A percentile compares a stretch with the other conserved stretches of the same genome.
Conservation (phyloP, 2,113 vertebrate species). For the Pavo muticus region DNA sequence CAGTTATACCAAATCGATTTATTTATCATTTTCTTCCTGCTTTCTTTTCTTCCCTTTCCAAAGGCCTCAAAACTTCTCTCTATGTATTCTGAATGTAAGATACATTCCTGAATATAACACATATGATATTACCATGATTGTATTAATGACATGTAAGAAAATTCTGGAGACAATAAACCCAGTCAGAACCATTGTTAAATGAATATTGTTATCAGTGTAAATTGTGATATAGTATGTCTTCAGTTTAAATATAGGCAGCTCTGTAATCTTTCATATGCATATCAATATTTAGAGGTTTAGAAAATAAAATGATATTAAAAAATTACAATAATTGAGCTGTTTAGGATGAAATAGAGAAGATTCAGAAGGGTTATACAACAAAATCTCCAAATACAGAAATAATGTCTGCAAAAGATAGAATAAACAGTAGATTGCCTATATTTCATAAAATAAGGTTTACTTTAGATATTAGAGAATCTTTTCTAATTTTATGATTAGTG, state of each 20-base stretch:
- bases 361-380: background rate
- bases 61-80: background rate
- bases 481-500: background rate
- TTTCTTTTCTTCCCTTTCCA: background rate
- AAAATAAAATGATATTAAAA: background rate
- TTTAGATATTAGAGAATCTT: background rate
- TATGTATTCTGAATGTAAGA: background rate
- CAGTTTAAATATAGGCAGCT: background rate
- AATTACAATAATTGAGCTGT: background rate
- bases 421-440: background rate
- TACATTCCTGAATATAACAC: background rate
- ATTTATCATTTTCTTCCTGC: background rate
- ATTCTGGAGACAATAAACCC: background rate
- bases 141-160: background rate
- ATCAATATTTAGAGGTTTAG: background rate
- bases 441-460: background rate
- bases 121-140: background rate
- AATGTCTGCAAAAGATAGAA: background rate
- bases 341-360: background rate
- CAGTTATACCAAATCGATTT: background rate
- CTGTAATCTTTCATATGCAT: background rate
- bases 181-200: background rate
- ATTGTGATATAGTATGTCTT: background rate
- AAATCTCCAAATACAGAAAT: background rate
- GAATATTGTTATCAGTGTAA: background rate